These are phyloP conservation scores for Nesidiocoris tenuis DNA, from an alignment of 2,888 invertebrate genomes.

Conservation along the genomic window DNA sequence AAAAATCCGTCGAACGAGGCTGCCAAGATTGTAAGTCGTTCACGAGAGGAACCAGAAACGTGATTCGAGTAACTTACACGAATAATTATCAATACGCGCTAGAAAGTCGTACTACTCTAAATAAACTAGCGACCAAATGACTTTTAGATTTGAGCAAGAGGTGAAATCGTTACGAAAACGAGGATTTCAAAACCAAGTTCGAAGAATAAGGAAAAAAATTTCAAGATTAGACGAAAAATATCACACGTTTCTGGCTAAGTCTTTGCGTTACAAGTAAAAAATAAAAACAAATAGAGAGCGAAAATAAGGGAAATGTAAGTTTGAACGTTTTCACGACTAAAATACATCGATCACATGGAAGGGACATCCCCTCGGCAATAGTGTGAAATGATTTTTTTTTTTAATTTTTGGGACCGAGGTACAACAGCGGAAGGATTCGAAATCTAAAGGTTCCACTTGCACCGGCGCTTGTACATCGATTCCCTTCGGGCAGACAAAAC, in stretches of 20 bases:
- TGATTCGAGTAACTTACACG: not conserved
- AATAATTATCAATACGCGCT: too few relatives aligned
- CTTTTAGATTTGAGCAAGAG: not conserved
- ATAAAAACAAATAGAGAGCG: constrained; percentile 2
- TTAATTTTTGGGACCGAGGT: not conserved
- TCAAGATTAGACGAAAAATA: constrained; percentile 4
- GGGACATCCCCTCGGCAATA: not conserved
- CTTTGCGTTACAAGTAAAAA: constrained; percentile 36
- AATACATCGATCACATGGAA: constrained; percentile 12
- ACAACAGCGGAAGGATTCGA: not conserved
- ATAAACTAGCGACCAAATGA: not conserved
- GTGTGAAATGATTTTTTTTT: not conserved
- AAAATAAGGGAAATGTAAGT: constrained; percentile 6
- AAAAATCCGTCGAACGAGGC: too few relatives aligned
- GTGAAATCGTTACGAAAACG: not conserved
- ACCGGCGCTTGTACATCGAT: constrained; percentile 44
- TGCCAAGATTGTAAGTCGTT: not conserved
- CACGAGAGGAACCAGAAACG: not conserved
- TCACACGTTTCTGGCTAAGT: constrained; percentile 42
- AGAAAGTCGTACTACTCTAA: not conserved
- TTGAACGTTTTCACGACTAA: constrained; percentile 4
- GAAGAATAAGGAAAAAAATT: not conserved
- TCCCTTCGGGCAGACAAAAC: constrained; percentile 44
- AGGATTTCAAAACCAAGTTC: not conserved
- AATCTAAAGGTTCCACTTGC: constrained; percentile 44